phyloP scores from a whole-genome alignment of 2,888 invertebrate species.

The Synergus umbraculus region DNA sequence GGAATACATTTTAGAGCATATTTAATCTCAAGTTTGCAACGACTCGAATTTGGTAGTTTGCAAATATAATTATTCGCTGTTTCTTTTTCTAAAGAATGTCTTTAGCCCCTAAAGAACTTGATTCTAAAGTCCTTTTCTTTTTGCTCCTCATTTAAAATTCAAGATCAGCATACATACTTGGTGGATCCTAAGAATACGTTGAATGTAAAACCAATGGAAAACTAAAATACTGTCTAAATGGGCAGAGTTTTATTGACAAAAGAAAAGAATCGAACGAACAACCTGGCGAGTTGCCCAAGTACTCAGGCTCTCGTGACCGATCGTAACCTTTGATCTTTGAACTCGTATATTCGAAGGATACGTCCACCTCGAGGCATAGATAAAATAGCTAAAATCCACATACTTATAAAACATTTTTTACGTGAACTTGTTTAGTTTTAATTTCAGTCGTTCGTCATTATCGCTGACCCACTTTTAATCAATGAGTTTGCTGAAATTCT shows the following conservation, averaged over 20 bases:
- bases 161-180: not conserved
- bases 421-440: not conserved
- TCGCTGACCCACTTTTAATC: not conserved
- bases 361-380: slow-evolving; percentile 29
- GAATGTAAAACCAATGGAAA: not conserved
- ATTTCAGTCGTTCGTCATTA: not conserved
- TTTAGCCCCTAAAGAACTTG: not conserved
- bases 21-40: not conserved
- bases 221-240: not conserved
- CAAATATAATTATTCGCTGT: not conserved
- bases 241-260: slow-evolving; percentile 7
- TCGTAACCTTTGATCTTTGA: slow-evolving; percentile 43
- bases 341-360: slow-evolving; percentile 14
- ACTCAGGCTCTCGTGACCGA: slow-evolving; percentile 49
- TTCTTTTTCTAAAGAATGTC: not conserved
- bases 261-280: not conserved
- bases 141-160: not conserved
- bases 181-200: not conserved
- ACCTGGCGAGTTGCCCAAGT: slow-evolving; percentile 33
- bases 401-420: not conserved
- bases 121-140: not conserved
- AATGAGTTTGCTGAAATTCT: not conserved
- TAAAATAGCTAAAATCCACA: slow-evolving; percentile 9
- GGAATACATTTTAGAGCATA: not conserved
- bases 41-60: not conserved